Evolutionary conservation across 1,140 invertebrate species (phyloP).

Genomic region (Drosophila pruinosa): DNA sequence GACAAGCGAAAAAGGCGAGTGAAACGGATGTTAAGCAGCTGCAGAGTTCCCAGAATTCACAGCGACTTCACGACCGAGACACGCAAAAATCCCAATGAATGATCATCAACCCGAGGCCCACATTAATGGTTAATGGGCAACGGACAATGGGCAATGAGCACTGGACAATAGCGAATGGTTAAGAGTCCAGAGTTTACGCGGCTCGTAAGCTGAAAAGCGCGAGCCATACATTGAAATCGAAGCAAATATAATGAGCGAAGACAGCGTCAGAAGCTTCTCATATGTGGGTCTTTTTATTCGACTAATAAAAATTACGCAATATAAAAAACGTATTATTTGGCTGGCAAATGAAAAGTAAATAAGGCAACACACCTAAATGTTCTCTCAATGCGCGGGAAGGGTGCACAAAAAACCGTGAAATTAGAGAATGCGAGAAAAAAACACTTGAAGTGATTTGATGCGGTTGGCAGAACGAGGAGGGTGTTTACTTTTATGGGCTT

Average conservation of each 20-base stretch:
- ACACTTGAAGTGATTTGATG: slow-evolving; percentile 77
- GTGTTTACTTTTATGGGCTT: neutral
- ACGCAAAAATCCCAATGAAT: slow-evolving; percentile 71
- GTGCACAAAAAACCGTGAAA: slow-evolving; percentile 59
- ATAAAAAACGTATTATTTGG: slow-evolving; percentile 56
- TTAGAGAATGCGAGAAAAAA: slow-evolving; percentile 48
- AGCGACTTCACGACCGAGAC: slow-evolving; percentile 64
- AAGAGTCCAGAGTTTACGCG: slow-evolving; percentile 2
- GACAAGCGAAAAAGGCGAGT: neutral
- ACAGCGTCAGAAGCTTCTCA: neutral
- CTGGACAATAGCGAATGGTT: neutral
- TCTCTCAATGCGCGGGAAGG: neutral
- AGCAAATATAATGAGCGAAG: slow-evolving; percentile 59
- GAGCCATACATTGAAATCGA: slow-evolving; percentile 50
- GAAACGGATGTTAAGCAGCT: slow-evolving; percentile 50
- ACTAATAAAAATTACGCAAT: slow-evolving; percentile 54
- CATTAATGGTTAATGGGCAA: slow-evolving; percentile 7
- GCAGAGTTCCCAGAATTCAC: slow-evolving; percentile 51
- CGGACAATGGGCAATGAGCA: neutral
- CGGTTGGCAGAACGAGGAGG: slow-evolving; percentile 25
- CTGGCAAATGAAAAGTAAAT: slow-evolving; percentile 80
- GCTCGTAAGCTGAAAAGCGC: slow-evolving; percentile 61
- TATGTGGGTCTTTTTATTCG: neutral
- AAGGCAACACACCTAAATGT: slow-evolving; percentile 54
- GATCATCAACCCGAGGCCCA: slow-evolving; percentile 29